phyloP scores from a whole-genome alignment of 2,797 vertebrate genomes.

The Serranus cabrilla region DNA sequence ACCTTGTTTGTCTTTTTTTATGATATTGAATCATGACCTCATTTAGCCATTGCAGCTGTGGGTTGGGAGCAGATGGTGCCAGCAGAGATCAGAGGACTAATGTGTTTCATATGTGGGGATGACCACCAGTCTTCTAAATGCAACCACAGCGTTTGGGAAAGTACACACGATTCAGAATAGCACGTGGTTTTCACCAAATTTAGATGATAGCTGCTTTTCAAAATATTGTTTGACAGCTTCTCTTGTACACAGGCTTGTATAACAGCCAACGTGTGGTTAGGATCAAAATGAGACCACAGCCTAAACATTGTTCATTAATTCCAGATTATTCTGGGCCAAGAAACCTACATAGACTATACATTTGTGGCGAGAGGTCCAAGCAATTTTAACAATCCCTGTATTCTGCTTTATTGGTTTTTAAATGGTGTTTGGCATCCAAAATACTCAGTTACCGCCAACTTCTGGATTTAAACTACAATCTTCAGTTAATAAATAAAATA shows the following conservation, averaged over 20 bases:
- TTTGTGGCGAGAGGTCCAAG: neutral
- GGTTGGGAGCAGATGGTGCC: slow-evolving; percentile 56
- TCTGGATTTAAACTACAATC: no score
- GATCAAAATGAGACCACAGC: slow-evolving; percentile 49
- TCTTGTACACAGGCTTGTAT: slow-evolving; percentile 24
- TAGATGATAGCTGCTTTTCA: slow-evolving; percentile 46
- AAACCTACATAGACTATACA: slow-evolving; percentile 31
- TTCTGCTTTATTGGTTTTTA: no score
- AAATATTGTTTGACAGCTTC: slow-evolving; percentile 59
- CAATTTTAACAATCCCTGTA: no score
- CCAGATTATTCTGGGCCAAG: slow-evolving; percentile 32
- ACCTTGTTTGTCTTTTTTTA: slow-evolving; percentile 72
- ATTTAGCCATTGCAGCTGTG: slow-evolving; percentile 79
- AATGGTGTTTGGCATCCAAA: no score
- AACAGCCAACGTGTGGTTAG: slow-evolving; percentile 24
- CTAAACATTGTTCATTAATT: slow-evolving; percentile 51
- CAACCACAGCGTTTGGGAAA: slow-evolving; percentile 62
- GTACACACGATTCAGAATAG: slow-evolving; percentile 60
- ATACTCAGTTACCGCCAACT: no score
- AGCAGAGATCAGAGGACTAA: slow-evolving; percentile 70
- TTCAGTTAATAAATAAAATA: no score
- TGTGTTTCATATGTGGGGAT: slow-evolving; percentile 69
- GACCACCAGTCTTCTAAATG: slow-evolving; percentile 54
- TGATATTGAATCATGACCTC: slow-evolving; percentile 72
- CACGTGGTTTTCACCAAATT: slow-evolving; percentile 69